Evolutionary conservation across 2,113 vertebrate genomes (phyloP).

Genomic region (Nestor notabilis): DNA sequence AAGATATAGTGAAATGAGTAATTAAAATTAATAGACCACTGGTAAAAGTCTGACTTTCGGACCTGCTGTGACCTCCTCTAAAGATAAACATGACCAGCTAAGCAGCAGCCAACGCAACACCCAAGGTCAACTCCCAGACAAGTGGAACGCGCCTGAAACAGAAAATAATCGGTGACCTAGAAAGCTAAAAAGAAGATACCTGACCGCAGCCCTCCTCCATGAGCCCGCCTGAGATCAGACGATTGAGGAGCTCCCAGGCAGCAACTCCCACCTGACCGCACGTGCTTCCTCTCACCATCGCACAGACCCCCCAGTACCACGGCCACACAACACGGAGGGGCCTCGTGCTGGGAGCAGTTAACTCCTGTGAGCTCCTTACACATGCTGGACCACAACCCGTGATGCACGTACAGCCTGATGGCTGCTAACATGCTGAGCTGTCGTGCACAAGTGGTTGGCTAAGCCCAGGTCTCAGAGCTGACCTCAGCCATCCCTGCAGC

Average conservation of each 20-base stretch:
- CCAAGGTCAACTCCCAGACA: not conserved
- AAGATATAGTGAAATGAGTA: not conserved
- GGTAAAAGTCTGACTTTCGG: not conserved
- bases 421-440: accelerated
- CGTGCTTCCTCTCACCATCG: accelerated
- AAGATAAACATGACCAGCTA: not conserved
- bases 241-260: accelerated
- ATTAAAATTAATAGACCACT: not conserved
- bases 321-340: accelerated
- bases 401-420: accelerated
- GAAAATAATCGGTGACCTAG: not conserved
- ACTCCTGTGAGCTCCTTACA: not conserved
- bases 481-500: not conserved
- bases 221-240: not conserved
- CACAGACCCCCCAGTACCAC: accelerated
- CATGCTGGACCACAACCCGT: accelerated
- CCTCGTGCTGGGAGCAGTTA: accelerated
- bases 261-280: not conserved
- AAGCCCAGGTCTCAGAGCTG: accelerated
- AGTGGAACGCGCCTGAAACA: accelerated
- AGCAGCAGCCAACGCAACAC: not conserved
- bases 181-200: not conserved
- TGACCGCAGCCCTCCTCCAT: not conserved
- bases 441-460: accelerated
- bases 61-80: not conserved